Evolutionary conservation across 2,888 invertebrate species (phyloP), one percentile per base, ranked within the genome.

Genomic region (Frankliniella intonsa): DNA sequence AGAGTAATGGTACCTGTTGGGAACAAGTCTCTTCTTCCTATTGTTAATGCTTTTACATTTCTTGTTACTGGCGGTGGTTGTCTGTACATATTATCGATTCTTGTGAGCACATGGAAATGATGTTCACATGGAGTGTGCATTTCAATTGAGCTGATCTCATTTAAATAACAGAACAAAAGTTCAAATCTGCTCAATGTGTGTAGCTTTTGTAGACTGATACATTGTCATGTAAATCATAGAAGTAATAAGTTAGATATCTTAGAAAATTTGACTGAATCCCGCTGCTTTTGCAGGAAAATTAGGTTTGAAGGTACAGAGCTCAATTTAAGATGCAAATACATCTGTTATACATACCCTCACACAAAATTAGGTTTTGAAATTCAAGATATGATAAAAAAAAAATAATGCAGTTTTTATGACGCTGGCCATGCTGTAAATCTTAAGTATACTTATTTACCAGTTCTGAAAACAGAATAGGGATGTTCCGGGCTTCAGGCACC

Each of bases 41-140:
- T 76, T 25, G 69, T 76, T 25, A 76, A 76, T 76, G 69, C 69
- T 22, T 22, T 76, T 22, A 76, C 69, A 11, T 76, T 76, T 12
- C 69, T 76, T 25, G 69, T 76, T 1, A 76, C 69, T 76, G 69
- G 69, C 0, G 69, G 69, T 25, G 69, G 69, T 25, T 76, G 69
- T 22, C 12, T 76, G 12, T 76, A 76, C 25, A 76, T 76, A 25
- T 76, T 76, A 76, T 76, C 69, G 8, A 76, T 76, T 76, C 69
- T 76, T 76, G 69, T 76, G 12, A 76, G 69, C 25, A 76, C 69
- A 9, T 76, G 69, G 69, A 25, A 22, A 76, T 76, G 25, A 76
- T 22, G n/a, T 76, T 10, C 9, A 25, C 10, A 9, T 11, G 9
- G 25, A 17, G 11, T 25, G 25, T 12, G 25, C 25, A 76, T 25